Conservation (phyloP, 1,140 invertebrate species). For the Ceratosolen fusciceps region DNA sequence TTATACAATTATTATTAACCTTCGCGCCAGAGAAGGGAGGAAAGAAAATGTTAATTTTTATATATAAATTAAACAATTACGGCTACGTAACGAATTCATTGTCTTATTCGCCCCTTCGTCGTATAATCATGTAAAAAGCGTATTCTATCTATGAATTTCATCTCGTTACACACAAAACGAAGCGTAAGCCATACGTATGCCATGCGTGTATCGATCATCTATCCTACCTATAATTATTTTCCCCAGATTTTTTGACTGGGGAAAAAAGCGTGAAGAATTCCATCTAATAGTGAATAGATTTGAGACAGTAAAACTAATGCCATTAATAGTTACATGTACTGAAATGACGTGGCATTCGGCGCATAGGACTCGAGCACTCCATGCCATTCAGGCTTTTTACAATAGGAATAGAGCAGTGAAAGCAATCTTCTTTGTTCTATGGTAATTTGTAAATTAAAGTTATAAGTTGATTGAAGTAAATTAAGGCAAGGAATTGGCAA, state of each 20-base stretch:
- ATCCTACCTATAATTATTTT: neutral
- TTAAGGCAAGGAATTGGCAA: too few species aligned
- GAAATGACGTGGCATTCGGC: neutral
- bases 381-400: neutral
- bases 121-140: neutral
- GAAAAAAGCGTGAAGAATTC: slow-evolving; percentile 4
- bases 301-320: neutral
- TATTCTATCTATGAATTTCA: neutral
- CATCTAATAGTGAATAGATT: neutral
- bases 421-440: too few species aligned
- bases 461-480: too few species aligned
- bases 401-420: too few species aligned
- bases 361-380: neutral
- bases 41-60: neutral
- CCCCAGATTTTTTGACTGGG: neutral
- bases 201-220: neutral
- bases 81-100: neutral
- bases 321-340: neutral
- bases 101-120: neutral
- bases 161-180: neutral
- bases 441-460: neutral
- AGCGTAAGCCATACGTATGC: neutral
- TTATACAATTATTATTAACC: too few species aligned
- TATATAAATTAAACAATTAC: neutral
- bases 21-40: too few species aligned